Evolutionary conservation across 2,888 invertebrate species (phyloP).

Genomic region (Phasia obesa): DNA sequence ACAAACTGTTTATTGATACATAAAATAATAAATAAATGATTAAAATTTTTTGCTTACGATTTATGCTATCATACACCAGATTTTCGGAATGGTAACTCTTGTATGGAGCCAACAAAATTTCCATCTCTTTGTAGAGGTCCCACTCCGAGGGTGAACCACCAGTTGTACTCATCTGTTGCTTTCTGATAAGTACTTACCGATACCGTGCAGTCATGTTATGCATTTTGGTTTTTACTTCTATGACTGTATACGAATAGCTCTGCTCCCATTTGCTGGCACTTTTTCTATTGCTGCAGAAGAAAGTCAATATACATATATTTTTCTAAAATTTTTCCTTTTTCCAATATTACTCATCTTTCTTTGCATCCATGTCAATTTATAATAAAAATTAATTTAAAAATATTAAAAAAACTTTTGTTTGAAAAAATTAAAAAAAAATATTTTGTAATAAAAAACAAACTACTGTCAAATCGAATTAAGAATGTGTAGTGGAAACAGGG

Average conservation of each 20-base stretch:
- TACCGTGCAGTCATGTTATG: slow-evolving; percentile 28
- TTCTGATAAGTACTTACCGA: slow-evolving; percentile 20
- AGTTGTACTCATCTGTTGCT: not conserved
- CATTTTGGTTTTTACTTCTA: slow-evolving; percentile 33
- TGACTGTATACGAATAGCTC: not conserved
- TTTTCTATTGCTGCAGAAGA: slow-evolving; percentile 22
- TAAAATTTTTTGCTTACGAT: not conserved
- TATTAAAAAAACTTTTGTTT: too few relatives aligned
- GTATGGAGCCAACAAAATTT: slow-evolving; percentile 2
- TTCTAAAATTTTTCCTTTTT: too few relatives aligned
- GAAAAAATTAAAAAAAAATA: too few relatives aligned
- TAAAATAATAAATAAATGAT: too few relatives aligned
- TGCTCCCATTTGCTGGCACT: slow-evolving; percentile 28
- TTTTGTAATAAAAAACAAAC: too few relatives aligned
- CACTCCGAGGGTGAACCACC: slow-evolving; percentile 30
- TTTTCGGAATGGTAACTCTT: not conserved
- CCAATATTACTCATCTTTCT: too few relatives aligned
- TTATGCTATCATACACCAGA: not conserved
- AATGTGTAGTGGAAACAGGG: too few relatives aligned
- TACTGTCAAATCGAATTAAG: too few relatives aligned
- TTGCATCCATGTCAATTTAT: too few relatives aligned
- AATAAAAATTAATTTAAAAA: too few relatives aligned
- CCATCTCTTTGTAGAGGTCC: slow-evolving; percentile 15
- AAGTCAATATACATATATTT: too few relatives aligned
- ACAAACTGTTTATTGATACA: too few relatives aligned